Base-by-base conservation (phyloP, 1,140 invertebrate species). In the Bilobella aurantiaca region DNA sequence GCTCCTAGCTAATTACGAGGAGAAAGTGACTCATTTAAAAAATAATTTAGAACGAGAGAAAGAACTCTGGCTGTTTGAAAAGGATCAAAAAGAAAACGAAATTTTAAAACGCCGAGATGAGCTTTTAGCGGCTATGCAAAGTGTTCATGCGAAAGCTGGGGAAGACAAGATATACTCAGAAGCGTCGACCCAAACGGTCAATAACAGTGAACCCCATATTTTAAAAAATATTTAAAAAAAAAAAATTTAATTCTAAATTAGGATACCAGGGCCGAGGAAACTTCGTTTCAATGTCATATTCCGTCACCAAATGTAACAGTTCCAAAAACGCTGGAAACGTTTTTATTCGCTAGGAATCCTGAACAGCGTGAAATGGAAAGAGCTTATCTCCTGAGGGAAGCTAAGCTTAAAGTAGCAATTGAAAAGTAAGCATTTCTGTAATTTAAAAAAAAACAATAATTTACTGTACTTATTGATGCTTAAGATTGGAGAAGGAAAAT, bases 1-100 rank as follows among this genome's bases (percentile, higher is more conserved):
- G 25, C 32, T 71, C 0, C 23, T 71, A 14, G 21, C 27, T n/a
- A 64, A 63, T 34, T 71, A 66, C 27, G 69, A 71, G 28, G 62
- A 68, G 23, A 58, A 65, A 63, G 62, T 66, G 0, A 21, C 18
- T 5, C 56, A 30, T 18, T 53, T 66, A 42, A 66, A 60, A 27
- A 57, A 47, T 31, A 25, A 42, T 0, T 34, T 71, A 18, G 63
- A 63, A 5, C 14, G 34, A 42, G 71, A 72, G 64, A 63, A 66
- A 42, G 47, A 66, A 57, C 2, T 62, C 12, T 72, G 71, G 71
- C 3, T 34, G 1, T 16, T 18, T 1, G 65, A 65, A 25, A 69
- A 58, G 53, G 28, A 27, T 14, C 47, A 56, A 8, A 57, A 72
- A 37, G 70, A 72, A 57, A 65, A 61, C 12, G 70, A 69, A 32